Evolutionary conservation across 2,888 invertebrate genomes (phyloP).

Genomic region (Nephrocerus scutellatus): DNA sequence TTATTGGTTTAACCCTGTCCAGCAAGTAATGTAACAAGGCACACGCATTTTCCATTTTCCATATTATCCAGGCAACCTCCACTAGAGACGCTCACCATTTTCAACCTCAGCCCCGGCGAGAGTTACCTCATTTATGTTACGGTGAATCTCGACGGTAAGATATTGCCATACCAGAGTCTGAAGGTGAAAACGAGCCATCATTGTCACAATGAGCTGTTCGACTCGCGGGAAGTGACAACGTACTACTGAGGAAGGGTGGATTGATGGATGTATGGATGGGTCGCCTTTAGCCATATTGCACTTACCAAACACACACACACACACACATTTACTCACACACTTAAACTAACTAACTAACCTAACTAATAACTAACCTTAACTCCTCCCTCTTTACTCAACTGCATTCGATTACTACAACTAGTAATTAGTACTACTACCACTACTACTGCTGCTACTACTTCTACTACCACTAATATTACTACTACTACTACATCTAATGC

Average conservation of each 20-base stretch:
- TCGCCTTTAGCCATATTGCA: background rate
- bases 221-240: conserved; percentile 35
- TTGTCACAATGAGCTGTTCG: conserved; percentile 33
- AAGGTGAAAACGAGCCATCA: conserved; percentile 38
- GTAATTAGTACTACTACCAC: no score
- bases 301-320: background rate
- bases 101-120: conserved; percentile 50
- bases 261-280: no score
- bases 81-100: conserved; percentile 48
- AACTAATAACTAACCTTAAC: no score
- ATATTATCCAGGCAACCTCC: conserved; percentile 39
- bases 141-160: conserved; percentile 52
- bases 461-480: no score
- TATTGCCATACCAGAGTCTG: conserved; percentile 54
- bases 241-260: conserved; percentile 30
- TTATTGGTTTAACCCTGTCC: no score
- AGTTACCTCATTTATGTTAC: conserved; percentile 55
- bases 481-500: no score
- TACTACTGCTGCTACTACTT: no score
- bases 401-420: no score
- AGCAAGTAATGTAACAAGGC: no score
- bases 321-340: no score
- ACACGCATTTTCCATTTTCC: conserved; percentile 15
- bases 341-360: no score
- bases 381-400: no score